Percentiles rank a stretch among this genome's conserved stretches.
Conservation (phyloP, 2,888 invertebrate species). For the Teleogryllus oceanicus region DNA sequence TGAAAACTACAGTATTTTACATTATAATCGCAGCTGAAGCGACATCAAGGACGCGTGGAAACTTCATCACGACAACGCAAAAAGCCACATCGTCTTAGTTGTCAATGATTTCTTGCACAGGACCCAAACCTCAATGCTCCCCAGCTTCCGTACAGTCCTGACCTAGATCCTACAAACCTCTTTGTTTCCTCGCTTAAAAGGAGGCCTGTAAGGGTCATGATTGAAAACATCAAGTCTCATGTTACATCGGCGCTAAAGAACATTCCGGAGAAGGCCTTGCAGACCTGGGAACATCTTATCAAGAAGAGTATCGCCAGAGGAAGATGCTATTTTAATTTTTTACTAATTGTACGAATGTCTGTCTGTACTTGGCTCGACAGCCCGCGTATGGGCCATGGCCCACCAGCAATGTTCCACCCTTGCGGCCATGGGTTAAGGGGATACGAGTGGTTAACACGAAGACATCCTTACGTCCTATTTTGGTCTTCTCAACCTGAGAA, state of each 20-base stretch:
- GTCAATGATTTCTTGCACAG: not conserved
- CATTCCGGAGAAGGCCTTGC: not conserved
- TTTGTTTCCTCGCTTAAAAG: not conserved
- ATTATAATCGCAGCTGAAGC: not conserved
- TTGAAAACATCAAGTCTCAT: not conserved
- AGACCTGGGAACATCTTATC: not conserved
- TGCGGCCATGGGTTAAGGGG: too few relatives aligned
- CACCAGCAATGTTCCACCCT: too few relatives aligned
- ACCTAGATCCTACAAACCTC: not conserved
- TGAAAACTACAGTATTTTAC: not conserved
- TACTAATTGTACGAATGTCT: too few relatives aligned
- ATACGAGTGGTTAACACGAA: too few relatives aligned
- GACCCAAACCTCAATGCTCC: not conserved
- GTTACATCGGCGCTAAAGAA: not conserved
- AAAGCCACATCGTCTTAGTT: not conserved
- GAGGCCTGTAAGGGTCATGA: not conserved
- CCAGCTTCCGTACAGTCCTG: not conserved
- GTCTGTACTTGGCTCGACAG: too few relatives aligned
- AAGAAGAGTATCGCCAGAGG: too few relatives aligned
- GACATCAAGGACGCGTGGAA: not conserved
- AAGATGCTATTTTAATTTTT: too few relatives aligned
- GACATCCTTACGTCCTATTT: too few relatives aligned
- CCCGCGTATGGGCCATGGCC: too few relatives aligned
- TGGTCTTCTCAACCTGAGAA: too few relatives aligned
- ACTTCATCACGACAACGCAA: not conserved